Conservation (phyloP, 2,797 vertebrate species). For the Clarias platycephalus region DNA sequence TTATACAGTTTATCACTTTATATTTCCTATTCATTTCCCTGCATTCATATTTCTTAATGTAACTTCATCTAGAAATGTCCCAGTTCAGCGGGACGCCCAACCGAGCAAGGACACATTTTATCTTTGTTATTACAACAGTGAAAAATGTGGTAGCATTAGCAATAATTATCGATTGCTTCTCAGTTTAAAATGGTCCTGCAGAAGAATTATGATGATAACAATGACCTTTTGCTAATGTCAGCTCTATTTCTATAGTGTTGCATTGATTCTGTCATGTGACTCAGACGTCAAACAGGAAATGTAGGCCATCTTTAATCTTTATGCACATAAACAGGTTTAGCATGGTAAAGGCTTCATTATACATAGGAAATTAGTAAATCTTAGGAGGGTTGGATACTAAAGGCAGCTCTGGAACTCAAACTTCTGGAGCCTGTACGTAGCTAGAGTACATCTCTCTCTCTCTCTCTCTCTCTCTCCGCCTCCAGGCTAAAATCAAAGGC, state of each 20-base stretch:
- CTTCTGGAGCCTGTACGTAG: neutral
- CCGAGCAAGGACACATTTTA: conserved; percentile 9
- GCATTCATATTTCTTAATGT: neutral
- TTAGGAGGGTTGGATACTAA: neutral
- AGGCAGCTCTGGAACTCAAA: neutral
- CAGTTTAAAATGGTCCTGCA: neutral
- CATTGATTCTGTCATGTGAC: neutral
- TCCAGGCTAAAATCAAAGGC: neutral
- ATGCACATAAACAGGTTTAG: neutral
- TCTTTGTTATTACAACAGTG: neutral
- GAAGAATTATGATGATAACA: conserved; percentile 5
- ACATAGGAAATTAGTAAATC: neutral
- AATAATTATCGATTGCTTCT: neutral
- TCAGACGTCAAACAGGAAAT: neutral
- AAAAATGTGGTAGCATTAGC: conserved; percentile 3
- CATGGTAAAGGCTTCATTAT: neutral
- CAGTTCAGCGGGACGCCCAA: neutral
- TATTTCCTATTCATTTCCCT: neutral
- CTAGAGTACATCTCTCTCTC: neutral
- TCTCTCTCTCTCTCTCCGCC: neutral
- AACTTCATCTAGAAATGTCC: neutral
- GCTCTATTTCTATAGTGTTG: neutral
- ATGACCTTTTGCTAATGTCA: conserved; percentile 8
- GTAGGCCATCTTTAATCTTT: neutral
- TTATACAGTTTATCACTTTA: neutral